phyloP scores from a whole-genome alignment of 64 coral and sea anemone genomes.

The Pachyseris speciosa region DNA sequence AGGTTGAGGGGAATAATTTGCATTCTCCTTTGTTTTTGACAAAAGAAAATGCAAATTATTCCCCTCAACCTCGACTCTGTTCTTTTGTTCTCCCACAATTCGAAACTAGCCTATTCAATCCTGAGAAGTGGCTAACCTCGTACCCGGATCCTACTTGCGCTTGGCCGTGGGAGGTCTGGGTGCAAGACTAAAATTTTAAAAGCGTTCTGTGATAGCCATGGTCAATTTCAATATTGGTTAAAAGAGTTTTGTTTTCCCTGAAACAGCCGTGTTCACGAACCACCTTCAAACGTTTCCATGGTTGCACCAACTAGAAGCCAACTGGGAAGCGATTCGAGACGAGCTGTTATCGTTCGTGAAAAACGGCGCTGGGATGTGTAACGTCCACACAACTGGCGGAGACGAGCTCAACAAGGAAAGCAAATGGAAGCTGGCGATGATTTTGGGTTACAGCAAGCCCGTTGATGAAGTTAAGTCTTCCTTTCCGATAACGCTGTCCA shows the following conservation, averaged over 20 bases:
- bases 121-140: too few relatives aligned
- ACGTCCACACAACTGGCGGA: constrained; percentile 15
- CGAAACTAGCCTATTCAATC: too few relatives aligned
- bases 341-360: constrained; percentile 6
- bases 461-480: neutral
- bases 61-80: too few relatives aligned
- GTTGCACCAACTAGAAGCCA: constrained; percentile 6
- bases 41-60: too few relatives aligned
- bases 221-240: too few relatives aligned
- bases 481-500: constrained; percentile 1
- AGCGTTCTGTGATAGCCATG: neutral
- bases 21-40: too few relatives aligned
- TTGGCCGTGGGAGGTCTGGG: too few relatives aligned
- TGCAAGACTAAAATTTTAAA: neutral
- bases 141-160: too few relatives aligned
- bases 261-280: neutral
- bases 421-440: constrained; percentile 29
- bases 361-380: constrained; percentile 9
- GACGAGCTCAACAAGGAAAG: constrained; percentile 18
- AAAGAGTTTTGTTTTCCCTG: neutral
- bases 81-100: too few relatives aligned
- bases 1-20: too few relatives aligned
- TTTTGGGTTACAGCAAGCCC: constrained; percentile 17
- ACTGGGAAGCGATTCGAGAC: constrained; percentile 40
- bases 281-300: constrained; percentile 18